Conservation (phyloP, 2,888 invertebrate genomes). For the Athrips mouffetella region DNA sequence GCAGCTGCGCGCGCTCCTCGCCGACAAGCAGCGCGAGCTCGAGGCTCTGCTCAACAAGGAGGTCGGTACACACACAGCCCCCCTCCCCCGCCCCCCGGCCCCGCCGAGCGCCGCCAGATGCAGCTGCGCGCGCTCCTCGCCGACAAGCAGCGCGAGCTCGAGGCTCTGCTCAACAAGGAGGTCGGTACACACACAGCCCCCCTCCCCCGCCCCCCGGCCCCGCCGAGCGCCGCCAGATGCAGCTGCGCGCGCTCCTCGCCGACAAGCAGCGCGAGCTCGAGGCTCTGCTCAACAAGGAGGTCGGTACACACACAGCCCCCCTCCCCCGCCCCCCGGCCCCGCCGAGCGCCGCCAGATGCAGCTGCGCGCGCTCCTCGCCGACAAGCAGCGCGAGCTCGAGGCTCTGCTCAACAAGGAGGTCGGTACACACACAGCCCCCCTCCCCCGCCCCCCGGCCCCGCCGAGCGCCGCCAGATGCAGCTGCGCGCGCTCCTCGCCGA, state of each 20-base stretch:
- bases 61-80: slow-evolving; percentile 35
- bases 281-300: slow-evolving; percentile 81
- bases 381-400: slow-evolving; percentile 82
- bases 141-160: slow-evolving; percentile 81
- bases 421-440: slow-evolving; percentile 8
- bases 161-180: slow-evolving; percentile 82
- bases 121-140: slow-evolving; percentile 78
- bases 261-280: slow-evolving; percentile 82
- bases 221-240: slow-evolving; percentile 46
- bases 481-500: slow-evolving; percentile 79
- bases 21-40: slow-evolving; percentile 81
- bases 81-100: neutral
- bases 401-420: slow-evolving; percentile 82
- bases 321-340: neutral
- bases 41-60: slow-evolving; percentile 83
- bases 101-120: slow-evolving; percentile 42
- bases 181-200: slow-evolving; percentile 29
- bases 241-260: slow-evolving; percentile 77
- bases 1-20: slow-evolving; percentile 76
- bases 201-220: neutral
- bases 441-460: neutral
- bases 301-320: slow-evolving; percentile 21
- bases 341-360: slow-evolving; percentile 50
- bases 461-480: slow-evolving; percentile 50
- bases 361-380: slow-evolving; percentile 77